Conservation (phyloP, 2,888 invertebrate species). For the Lydus trimaculatus region DNA sequence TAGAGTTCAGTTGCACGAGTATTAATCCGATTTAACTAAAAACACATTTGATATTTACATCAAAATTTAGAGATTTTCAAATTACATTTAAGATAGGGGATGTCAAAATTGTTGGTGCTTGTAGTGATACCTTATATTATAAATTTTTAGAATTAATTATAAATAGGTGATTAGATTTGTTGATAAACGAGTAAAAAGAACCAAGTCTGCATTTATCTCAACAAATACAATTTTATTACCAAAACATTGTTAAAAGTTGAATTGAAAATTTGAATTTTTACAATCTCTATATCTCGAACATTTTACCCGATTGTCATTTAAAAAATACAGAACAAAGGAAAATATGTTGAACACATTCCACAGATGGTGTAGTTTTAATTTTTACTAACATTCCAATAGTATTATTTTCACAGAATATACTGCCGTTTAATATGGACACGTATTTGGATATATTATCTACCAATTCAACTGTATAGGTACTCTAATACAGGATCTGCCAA, state of each 20-base stretch:
- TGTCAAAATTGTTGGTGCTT: conserved; percentile 36
- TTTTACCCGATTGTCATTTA: background rate
- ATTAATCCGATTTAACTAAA: conserved; percentile 41
- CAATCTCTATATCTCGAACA: background rate
- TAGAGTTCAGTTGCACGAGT: conserved; percentile 27
- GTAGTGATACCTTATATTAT: conserved; percentile 19
- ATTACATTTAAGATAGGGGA: conserved; percentile 27
- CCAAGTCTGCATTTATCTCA: no score
- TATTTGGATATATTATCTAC: no score
- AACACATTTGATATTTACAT: conserved; percentile 38
- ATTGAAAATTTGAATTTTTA: background rate
- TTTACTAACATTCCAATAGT: background rate
- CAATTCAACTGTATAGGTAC: no score
- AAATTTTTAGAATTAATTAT: background rate
- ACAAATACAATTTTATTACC: background rate
- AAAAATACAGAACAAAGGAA: background rate
- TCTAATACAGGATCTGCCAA: no score
- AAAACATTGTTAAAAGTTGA: background rate
- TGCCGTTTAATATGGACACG: background rate
- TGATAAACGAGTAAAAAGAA: no score
- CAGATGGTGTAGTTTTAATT: conserved; percentile 1
- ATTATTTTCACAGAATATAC: background rate
- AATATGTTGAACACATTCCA: background rate
- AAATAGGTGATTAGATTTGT: background rate
- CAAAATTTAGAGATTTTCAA: conserved; percentile 36